Conservation (phyloP, 2,113 vertebrate genomes). For the Murina feae region DNA sequence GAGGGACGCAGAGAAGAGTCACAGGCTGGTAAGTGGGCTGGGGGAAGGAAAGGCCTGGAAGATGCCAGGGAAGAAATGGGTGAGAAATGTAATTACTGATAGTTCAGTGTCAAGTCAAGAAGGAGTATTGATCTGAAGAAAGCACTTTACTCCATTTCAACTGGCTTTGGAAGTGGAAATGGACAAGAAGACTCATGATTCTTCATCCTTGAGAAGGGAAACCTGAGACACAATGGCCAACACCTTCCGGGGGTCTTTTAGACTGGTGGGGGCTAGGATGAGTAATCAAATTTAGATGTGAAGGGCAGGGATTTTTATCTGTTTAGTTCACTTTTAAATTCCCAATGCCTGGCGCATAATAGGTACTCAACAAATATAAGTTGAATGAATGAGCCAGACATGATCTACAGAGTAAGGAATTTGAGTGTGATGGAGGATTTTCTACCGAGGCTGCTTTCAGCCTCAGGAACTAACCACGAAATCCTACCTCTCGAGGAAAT, state of each 20-base stretch:
- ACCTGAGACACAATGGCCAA: fast-evolving
- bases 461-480: too few relatives aligned
- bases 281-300: background rate
- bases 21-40: background rate
- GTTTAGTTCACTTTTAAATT: background rate
- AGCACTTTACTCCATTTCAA: constrained; percentile 37
- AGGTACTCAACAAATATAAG: background rate
- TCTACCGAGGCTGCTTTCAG: background rate
- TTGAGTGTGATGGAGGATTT: background rate
- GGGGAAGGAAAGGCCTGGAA: too few relatives aligned
- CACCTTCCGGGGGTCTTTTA: background rate
- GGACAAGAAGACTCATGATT: background rate
- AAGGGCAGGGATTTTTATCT: background rate
- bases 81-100: background rate
- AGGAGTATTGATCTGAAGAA: constrained; percentile 9
- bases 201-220: background rate
- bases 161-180: constrained; percentile 38
- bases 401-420: background rate
- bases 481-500: background rate
- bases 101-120: background rate
- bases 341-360: background rate
- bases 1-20: fast-evolving
- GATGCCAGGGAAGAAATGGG: background rate
- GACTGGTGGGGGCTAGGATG: background rate
- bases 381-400: too few relatives aligned